Conservation (phyloP, 92 coral and sea anemone species). For the Pocillopora meandrina region DNA sequence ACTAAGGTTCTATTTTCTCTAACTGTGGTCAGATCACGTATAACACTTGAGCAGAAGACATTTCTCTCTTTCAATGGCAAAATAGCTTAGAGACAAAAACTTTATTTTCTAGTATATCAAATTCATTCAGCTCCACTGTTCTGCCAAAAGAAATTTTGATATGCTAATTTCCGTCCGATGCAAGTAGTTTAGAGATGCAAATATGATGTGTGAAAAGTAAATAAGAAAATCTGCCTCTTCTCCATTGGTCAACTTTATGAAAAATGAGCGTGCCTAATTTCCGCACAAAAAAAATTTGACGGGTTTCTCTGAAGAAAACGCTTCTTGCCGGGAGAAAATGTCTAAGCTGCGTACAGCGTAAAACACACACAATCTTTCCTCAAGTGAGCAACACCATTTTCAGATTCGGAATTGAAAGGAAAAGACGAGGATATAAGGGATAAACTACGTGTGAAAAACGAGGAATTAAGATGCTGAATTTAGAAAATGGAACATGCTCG, state of each 20-base stretch:
- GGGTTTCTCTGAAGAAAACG: not conserved
- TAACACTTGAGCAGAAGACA: not conserved
- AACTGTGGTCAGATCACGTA: not conserved
- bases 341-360: not conserved
- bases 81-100: not conserved
- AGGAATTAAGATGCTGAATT: not conserved
- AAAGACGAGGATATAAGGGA: not conserved
- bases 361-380: not conserved
- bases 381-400: not conserved
- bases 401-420: not conserved
- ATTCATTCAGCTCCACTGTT: not conserved
- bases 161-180: conserved; percentile 20
- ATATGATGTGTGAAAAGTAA: conserved; percentile 21
- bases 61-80: not conserved
- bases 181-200: not conserved
- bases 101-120: not conserved
- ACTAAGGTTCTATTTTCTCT: not conserved
- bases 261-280: conserved; percentile 26
- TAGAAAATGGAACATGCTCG: conserved; percentile 1
- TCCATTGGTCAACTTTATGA: conserved; percentile 23
- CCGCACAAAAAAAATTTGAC: not conserved
- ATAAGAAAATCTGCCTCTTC: not conserved
- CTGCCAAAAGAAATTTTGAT: not conserved
- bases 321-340: conserved; percentile 2
- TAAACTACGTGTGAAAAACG: not conserved